phyloP scores from a whole-genome alignment of 2,797 vertebrate species.

The Syngnathus acus region DNA sequence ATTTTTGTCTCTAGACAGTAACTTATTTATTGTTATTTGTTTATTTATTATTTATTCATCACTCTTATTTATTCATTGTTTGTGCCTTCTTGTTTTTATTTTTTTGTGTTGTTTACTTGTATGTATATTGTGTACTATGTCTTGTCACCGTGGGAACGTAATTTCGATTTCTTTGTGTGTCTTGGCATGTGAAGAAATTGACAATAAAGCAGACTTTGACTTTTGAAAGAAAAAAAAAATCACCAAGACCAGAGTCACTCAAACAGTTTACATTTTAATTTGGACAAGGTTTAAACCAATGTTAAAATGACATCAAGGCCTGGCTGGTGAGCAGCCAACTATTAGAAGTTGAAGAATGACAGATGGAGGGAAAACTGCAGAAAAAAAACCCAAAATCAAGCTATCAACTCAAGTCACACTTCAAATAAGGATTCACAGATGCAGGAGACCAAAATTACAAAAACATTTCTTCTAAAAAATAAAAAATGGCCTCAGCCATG shows the following conservation, averaged over 20 bases:
- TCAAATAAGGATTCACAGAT: constrained; percentile 69
- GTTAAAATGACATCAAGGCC: constrained; percentile 73
- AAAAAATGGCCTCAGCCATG: constrained; percentile 70
- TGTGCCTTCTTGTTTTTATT: too few species aligned
- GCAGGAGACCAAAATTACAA: constrained; percentile 69
- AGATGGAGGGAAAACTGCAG: constrained; percentile 35
- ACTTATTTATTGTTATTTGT: too few species aligned
- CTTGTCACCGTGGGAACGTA: too few species aligned
- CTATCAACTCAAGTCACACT: constrained; percentile 63
- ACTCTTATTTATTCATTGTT: too few species aligned
- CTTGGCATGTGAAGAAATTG: too few species aligned
- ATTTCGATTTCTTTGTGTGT: too few species aligned
- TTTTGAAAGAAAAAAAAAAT: too few species aligned
- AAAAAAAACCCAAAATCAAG: constrained; percentile 36
- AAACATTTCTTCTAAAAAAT: constrained; percentile 51
- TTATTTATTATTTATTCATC: too few species aligned
- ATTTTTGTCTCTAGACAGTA: too few species aligned
- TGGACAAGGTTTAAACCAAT: constrained; percentile 78
- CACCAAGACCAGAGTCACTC: constrained; percentile 8
- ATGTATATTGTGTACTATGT: too few species aligned
- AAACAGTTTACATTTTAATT: constrained; percentile 82
- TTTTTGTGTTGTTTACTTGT: too few species aligned
- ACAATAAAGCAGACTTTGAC: too few species aligned
- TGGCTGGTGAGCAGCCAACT: constrained; percentile 60
- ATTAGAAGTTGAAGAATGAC: constrained; percentile 46